Conservation (phyloP, 2,113 vertebrate species). For the Canis aureus region DNA sequence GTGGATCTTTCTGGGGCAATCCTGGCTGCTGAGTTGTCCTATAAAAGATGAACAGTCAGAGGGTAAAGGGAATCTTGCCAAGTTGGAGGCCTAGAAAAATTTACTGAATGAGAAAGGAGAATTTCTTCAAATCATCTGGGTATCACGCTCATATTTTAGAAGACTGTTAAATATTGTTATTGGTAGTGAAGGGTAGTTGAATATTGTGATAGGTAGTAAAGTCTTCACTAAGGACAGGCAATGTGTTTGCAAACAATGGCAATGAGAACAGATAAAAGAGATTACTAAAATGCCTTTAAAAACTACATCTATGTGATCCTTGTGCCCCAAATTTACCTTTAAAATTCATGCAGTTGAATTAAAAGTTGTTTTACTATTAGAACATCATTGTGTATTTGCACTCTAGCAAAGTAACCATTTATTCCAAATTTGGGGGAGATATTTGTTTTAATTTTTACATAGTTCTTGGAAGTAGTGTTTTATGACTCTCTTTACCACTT, state of each 20-base stretch:
- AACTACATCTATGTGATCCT: not conserved
- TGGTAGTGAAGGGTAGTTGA: not conserved
- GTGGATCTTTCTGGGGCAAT: not conserved
- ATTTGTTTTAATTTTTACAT: slow-evolving; percentile 45
- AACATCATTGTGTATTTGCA: not conserved
- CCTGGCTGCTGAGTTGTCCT: not conserved
- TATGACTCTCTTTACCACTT: not conserved
- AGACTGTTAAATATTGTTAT: not conserved
- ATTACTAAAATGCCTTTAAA: not conserved
- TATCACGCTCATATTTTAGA: not conserved
- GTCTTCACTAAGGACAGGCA: not conserved
- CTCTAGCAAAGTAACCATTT: not conserved
- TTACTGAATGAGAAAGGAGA: slow-evolving; percentile 6
- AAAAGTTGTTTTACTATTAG: not conserved
- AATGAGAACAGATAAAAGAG: not conserved
- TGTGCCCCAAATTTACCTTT: slow-evolving; percentile 24
- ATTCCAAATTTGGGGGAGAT: not conserved
- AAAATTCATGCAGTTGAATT: not conserved
- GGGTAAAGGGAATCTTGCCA: not conserved
- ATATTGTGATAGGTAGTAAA: not conserved
- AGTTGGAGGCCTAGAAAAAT: not conserved
- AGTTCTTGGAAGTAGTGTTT: slow-evolving; percentile 26
- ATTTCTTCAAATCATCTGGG: not conserved
- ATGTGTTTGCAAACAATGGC: not conserved
- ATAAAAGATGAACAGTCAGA: not conserved